These are phyloP conservation scores for Homalodisca vitripennis DNA, from an alignment of 1,140 invertebrate genomes.

Conservation along the genomic window DNA sequence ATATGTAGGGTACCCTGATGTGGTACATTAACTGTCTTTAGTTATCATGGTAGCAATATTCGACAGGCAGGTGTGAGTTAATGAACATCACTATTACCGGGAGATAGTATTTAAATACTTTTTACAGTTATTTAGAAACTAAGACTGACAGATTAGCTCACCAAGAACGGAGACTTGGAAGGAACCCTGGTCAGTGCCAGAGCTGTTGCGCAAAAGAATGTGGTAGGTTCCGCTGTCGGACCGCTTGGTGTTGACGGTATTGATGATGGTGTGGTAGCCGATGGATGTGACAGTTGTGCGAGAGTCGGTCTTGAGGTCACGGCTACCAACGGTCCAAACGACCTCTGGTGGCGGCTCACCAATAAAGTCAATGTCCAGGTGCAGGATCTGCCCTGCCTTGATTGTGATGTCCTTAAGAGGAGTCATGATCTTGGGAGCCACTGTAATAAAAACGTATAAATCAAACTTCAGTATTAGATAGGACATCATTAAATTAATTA, in stretches of 20 bases:
- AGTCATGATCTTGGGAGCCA: slow-evolving; percentile 91
- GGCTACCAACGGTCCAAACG: slow-evolving; percentile 77
- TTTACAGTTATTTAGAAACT: background rate
- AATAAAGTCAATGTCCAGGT: slow-evolving; percentile 89
- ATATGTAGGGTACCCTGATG: background rate
- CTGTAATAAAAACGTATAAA: slow-evolving; percentile 54
- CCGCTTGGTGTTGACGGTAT: slow-evolving; percentile 85
- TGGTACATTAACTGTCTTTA: no score
- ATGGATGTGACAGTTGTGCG: slow-evolving; percentile 85
- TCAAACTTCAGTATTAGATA: no score
- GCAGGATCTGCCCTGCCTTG: slow-evolving; percentile 90
- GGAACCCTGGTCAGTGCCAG: slow-evolving; percentile 85
- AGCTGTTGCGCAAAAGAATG: slow-evolving; percentile 79
- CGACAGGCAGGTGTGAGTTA: no score
- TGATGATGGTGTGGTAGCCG: slow-evolving; percentile 87
- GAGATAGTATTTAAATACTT: background rate
- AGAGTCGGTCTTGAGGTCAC: slow-evolving; percentile 69
- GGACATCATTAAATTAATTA: no score
- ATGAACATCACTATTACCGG: background rate
- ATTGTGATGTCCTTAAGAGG: slow-evolving; percentile 84
- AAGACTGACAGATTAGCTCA: slow-evolving; percentile 44
- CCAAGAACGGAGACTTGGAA: slow-evolving; percentile 85
- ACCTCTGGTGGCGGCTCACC: slow-evolving; percentile 87
- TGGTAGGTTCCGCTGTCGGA: slow-evolving; percentile 82
- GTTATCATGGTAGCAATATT: no score